Percentiles rank a stretch among this genome's conserved stretches.
phyloP scores from a whole-genome alignment of 2,113 vertebrate species.

The Arvicanthis niloticus region DNA sequence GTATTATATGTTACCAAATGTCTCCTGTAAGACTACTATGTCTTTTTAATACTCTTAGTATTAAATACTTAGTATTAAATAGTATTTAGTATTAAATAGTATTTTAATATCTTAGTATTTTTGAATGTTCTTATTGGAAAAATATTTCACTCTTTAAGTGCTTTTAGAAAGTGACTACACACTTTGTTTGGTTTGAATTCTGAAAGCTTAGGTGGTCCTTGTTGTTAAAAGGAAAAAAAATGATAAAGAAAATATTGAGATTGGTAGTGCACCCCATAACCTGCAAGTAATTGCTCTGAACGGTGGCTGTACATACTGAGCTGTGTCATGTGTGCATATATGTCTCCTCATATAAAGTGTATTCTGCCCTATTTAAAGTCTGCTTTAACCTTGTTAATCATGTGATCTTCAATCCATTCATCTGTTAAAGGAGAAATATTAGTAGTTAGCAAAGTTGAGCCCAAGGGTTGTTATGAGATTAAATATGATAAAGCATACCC shows the following conservation, averaged over 20 bases:
- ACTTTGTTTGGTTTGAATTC: background rate
- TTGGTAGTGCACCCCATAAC: background rate
- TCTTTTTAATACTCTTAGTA: background rate
- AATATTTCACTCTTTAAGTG: background rate
- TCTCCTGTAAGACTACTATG: background rate
- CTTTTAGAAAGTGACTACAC: background rate
- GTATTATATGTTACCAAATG: background rate
- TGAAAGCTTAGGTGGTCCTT: background rate
- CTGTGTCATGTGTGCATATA: background rate
- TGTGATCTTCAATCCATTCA: background rate
- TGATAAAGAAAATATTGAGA: background rate
- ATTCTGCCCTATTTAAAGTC: background rate
- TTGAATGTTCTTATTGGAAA: conserved; percentile 6
- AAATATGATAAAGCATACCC: background rate
- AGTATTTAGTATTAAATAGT: too few relatives aligned
- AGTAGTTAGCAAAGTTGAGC: background rate
- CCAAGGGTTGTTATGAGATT: background rate
- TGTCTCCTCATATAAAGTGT: background rate
- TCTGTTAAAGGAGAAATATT: conserved; percentile 18
- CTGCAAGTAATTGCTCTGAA: background rate
- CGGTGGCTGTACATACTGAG: background rate
- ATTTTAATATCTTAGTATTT: background rate
- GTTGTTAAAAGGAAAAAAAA: background rate
- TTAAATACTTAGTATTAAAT: too few relatives aligned
- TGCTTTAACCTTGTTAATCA: background rate